Evolutionary conservation across 2,113 vertebrate species (phyloP).

Genomic region (Melospiza georgiana): DNA sequence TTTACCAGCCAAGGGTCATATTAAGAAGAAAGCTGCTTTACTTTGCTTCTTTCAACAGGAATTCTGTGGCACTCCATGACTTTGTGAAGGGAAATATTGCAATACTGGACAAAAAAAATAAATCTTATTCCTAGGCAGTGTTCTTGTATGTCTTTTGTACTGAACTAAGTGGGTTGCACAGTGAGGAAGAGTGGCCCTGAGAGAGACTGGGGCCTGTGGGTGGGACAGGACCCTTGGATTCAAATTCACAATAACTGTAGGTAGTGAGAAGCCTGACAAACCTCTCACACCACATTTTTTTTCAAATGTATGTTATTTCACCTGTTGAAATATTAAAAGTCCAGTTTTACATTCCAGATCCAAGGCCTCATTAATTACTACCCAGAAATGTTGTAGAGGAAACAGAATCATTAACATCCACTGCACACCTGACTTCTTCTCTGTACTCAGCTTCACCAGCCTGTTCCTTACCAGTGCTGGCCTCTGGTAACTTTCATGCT

Average conservation of each 20-base stretch:
- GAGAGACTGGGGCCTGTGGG: not conserved
- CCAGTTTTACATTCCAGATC: not conserved
- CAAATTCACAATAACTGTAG: not conserved
- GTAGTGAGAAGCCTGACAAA: not conserved
- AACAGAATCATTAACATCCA: not conserved
- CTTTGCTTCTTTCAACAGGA: not conserved
- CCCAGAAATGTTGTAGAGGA: not conserved
- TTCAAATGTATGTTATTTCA: not conserved
- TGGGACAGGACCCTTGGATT: not conserved
- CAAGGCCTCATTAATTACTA: not conserved
- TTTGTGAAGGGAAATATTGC: not conserved
- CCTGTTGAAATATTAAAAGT: not conserved
- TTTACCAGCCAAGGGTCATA: not conserved
- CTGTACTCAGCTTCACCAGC: not conserved
- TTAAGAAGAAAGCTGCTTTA: not conserved
- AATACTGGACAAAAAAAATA: not conserved
- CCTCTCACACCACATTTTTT: not conserved
- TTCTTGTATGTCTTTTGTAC: not conserved
- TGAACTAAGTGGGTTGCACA: not conserved
- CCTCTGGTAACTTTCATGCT: not conserved
- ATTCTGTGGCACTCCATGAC: not conserved
- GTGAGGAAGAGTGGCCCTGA: not conserved
- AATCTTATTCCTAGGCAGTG: not conserved
- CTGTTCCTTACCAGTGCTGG: not conserved
- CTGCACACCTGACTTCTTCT: not conserved